Conservation (phyloP, 2,113 vertebrate genomes). For the Oncorhynchus masou region DNA sequence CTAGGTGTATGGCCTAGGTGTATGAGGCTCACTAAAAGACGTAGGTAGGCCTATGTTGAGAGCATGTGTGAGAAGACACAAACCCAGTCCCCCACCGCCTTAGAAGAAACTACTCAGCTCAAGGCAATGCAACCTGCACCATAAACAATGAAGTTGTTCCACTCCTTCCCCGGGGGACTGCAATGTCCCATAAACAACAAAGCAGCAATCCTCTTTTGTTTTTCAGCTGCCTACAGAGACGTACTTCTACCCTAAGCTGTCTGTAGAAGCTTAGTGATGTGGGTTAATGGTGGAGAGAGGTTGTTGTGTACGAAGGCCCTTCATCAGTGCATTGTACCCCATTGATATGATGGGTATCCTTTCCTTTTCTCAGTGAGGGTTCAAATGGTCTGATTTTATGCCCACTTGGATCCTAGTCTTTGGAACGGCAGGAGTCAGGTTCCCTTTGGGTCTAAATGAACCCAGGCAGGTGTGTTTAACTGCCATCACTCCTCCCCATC, state of each 20-base stretch:
- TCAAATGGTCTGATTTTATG: background rate
- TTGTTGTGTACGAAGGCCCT: background rate
- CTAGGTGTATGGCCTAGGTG: background rate
- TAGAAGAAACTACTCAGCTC: background rate
- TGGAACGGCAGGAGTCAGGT: slow-evolving; percentile 25
- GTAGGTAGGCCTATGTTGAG: slow-evolving; percentile 36
- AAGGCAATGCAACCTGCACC: slow-evolving; percentile 39
- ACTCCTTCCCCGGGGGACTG: slow-evolving; percentile 39
- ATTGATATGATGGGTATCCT: background rate
- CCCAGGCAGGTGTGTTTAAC: slow-evolving; percentile 67
- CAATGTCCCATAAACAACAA: slow-evolving; percentile 54
- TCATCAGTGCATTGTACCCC: background rate
- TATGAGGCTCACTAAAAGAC: background rate
- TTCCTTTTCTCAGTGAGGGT: background rate
- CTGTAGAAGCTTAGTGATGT: too few species aligned
- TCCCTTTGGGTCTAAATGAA: slow-evolving; percentile 48
- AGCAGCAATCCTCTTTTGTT: slow-evolving; percentile 54
- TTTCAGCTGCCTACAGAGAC: slow-evolving; percentile 39
- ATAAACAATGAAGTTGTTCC: slow-evolving; percentile 55
- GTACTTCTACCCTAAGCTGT: background rate
- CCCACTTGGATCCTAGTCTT: too few species aligned
- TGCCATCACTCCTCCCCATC: slow-evolving; percentile 40
- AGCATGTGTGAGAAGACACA: slow-evolving; percentile 47
- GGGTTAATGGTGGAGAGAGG: background rate
- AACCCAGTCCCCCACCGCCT: background rate